Evolutionary conservation across 2,797 vertebrate genomes (phyloP).

Genomic region (Loris lydekkerianus): DNA sequence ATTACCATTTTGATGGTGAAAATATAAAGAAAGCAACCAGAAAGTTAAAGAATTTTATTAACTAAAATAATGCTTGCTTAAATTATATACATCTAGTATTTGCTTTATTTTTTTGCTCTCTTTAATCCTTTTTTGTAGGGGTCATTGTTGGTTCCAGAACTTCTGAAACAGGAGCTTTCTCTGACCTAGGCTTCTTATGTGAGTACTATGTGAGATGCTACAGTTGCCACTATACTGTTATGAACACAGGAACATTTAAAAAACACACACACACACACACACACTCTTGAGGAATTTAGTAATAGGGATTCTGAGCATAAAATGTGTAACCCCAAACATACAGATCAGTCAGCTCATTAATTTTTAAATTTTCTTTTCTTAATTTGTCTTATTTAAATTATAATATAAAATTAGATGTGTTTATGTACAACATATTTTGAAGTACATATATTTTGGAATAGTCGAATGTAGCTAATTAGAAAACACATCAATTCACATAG

Average conservation of each 20-base stretch:
- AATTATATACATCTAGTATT: neutral
- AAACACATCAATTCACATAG: neutral
- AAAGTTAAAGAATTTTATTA: neutral
- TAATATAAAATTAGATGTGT: too few species aligned
- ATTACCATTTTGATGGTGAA: neutral
- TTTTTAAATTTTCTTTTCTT: neutral
- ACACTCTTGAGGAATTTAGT: neutral
- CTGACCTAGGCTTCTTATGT: neutral
- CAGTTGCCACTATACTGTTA: neutral
- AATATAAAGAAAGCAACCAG: neutral
- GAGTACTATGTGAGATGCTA: neutral
- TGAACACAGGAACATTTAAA: neutral
- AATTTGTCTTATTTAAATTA: neutral
- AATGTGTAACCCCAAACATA: neutral
- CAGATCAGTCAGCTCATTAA: neutral
- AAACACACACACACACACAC: too few species aligned
- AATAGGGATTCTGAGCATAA: constrained; percentile 12
- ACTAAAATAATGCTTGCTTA: neutral
- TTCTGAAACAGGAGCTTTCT: neutral
- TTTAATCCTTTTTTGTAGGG: neutral
- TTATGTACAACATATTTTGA: neutral
- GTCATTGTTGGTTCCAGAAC: neutral
- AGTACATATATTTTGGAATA: neutral
- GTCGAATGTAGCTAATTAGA: neutral
- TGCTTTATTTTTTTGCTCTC: neutral